Evolutionary conservation across 2,888 invertebrate species (phyloP), one percentile per base, ranked within the genome.

Genomic region (Gisinianus flammeolus): DNA sequence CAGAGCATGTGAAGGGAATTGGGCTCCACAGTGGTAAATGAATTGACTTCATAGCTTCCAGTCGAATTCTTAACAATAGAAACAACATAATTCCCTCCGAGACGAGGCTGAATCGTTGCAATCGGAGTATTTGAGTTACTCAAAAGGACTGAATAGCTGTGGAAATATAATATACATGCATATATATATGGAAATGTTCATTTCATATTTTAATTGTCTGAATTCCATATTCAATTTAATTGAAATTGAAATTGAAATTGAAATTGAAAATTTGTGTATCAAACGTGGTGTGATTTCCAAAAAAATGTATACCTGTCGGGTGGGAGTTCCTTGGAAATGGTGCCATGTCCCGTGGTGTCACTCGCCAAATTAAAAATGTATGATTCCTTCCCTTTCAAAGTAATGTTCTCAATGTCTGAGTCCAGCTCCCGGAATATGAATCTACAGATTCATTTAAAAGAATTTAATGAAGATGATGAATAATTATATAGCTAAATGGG

Each of bases 1-100:
- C 92, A 94, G 3, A 91, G 87, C 85, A 94, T 91, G 80, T 91
- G 90, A 3, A 93, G 87, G 31, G 90, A 90, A 86, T 92, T 93
- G 22, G 91, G 86, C 66, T 90, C 89, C 0, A 89, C 89, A 58
- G 90, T 89, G 19, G 30, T 33, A 30, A 28, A 68, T n/a, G 68
- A 33, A n/a, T 35, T 68, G 4, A 35, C 1, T 33, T 12, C n/a
- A 31, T 68, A 35, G 1, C 10, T 19, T 68, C 16, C 6, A 8
- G 87, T 88, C 77, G n/a, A 64, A 64, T 76, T 22, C 8, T 64
- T 62, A 5, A 31, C 22, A 12, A 78, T 19, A 24, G 75, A 33
- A 10, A 74, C 26, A 16, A 69, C 64, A 52, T 78, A 78, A 24
- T n/a, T 64, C 30, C 78, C 78, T 56, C 73, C 78, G 6, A 77